Base-by-base conservation (phyloP, 2,797 vertebrate genomes). In the Leptodactylus fallax region DNA sequence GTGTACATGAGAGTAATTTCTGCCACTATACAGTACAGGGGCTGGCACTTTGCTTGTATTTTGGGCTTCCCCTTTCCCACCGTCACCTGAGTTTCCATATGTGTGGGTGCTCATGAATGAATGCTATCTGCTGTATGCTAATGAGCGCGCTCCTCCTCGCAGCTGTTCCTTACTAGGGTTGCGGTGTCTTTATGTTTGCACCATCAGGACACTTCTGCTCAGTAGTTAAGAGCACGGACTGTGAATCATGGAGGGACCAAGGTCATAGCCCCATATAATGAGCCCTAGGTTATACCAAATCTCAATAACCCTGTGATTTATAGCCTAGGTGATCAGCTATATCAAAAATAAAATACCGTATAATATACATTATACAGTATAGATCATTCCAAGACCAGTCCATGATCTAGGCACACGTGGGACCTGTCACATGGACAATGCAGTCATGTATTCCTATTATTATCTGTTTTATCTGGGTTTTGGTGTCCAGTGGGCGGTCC, bases 71-170 rank as follows among this genome's bases (percentile, higher is more conserved):
- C 74, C 7, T 51, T 72, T 1, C 45, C 19, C 45, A 49, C 21
- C 36, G 9, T 47, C 71, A 47, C 36, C 56, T 47, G 79, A 12
- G 14, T 61, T 19, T 47, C 25, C 55, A 36, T 58, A 27, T 60
- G 47, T 79, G 25, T 58, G 56, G 25, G 71, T n/a, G 79, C 79
- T 47, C 58, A 47, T 80, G 79, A 61, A 80, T 45, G 79, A 36
- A 4, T 47, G 79, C 79, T 63, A 61, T 47, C 58, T 49, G 79
- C 79, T 81, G 27, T 63, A 81, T 65, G 79, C 45, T 49, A 49
- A 81, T 65, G 79, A 13, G 11, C 45, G 36, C 25, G 23, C 79
- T 47, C 17, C 78, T 60, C 56, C 14, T 1, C 17, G 58, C 58
- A 23, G 79, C 60, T 81, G 58, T 65, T 63, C 58, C 36, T 36